Percentiles rank a stretch among this genome's conserved stretches.
phyloP scores from a whole-genome alignment of 2,888 invertebrate genomes.

The Rhingia rostrata region DNA sequence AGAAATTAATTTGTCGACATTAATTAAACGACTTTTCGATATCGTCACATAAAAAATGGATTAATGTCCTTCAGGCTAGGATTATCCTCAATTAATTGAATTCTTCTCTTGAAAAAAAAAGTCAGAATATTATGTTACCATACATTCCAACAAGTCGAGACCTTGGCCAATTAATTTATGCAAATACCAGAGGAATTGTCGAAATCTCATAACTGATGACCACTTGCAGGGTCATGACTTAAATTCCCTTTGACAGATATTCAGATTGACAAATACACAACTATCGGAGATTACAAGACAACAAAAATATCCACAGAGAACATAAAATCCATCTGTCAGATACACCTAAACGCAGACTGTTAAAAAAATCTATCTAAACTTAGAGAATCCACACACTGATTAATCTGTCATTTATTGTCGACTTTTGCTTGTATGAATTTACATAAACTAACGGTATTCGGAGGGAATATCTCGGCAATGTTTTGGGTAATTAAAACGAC shows the following conservation, averaged over 20 bases:
- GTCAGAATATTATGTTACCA: background rate
- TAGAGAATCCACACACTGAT: conserved; percentile 29
- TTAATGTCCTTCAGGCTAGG: conserved; percentile 48
- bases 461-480: conserved; percentile 19
- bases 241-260: conserved; percentile 64
- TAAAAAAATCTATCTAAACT: conserved; percentile 1
- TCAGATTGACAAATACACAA: conserved; percentile 43
- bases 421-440: conserved; percentile 53
- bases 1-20: conserved; percentile 44
- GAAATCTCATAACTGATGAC: conserved; percentile 53
- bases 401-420: conserved; percentile 47
- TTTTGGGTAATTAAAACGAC: conserved; percentile 65
- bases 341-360: background rate
- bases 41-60: conserved; percentile 45
- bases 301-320: background rate
- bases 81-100: conserved; percentile 59
- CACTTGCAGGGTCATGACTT: conserved; percentile 32
- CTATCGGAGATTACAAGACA: background rate
- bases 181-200: conserved; percentile 45
- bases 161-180: conserved; percentile 30
- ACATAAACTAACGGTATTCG: conserved; percentile 59
- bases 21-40: conserved; percentile 38
- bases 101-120: conserved; percentile 21
- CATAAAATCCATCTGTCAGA: conserved; percentile 30
- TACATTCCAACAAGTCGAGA: conserved; percentile 1